Evolutionary conservation across 2,888 invertebrate species (phyloP).

Genomic region (Agrochola circellaris): DNA sequence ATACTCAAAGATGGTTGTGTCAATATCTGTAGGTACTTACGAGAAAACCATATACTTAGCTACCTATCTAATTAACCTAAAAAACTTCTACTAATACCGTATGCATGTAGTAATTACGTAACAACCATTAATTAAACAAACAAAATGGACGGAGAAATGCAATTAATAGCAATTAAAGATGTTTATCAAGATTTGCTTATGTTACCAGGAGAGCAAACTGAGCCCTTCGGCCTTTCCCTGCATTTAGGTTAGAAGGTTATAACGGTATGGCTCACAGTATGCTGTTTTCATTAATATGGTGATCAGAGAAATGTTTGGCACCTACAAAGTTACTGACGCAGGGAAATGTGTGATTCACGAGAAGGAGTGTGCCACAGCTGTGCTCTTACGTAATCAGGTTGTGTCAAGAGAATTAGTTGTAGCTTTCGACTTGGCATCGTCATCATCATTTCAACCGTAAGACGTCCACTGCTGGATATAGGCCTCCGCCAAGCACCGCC

Average conservation of each 20-base stretch:
- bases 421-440: not conserved
- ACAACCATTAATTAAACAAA: slow-evolving; percentile 50
- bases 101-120: slow-evolving; percentile 44
- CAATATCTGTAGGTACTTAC: not conserved
- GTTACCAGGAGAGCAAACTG: slow-evolving; percentile 45
- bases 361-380: not conserved
- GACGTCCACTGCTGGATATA: not conserved
- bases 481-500: not conserved
- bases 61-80: slow-evolving; percentile 23
- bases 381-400: not conserved
- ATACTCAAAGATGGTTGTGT: not conserved
- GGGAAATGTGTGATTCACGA: slow-evolving; percentile 37
- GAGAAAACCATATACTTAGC: not conserved
- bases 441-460: not conserved
- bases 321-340: slow-evolving; percentile 12
- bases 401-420: not conserved
- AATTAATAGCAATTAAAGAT: slow-evolving; percentile 63
- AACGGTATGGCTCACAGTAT: slow-evolving; percentile 33
- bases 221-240: slow-evolving; percentile 14
- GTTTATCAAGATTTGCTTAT: slow-evolving; percentile 57
- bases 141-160: slow-evolving; percentile 59
- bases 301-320: slow-evolving; percentile 31
- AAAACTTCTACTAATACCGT: slow-evolving; percentile 17
- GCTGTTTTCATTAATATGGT: slow-evolving; percentile 26
- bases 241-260: slow-evolving; percentile 50